phyloP scores from a whole-genome alignment of 2,888 invertebrate species.

The Mesodorylaimus sp. region DNA sequence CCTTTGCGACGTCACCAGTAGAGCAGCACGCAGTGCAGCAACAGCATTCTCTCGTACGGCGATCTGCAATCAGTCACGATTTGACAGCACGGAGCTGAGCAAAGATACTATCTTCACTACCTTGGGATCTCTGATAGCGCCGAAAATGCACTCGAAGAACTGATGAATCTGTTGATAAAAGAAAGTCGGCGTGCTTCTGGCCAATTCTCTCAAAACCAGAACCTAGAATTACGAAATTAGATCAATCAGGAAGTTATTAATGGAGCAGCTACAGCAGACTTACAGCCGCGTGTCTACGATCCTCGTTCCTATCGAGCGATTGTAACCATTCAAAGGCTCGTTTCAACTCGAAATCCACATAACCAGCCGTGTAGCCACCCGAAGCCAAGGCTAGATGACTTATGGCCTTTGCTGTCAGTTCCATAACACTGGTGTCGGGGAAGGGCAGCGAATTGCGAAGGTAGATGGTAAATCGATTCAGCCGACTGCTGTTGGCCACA shows the following conservation, averaged over 20 bases:
- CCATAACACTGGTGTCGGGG: conserved; percentile 53
- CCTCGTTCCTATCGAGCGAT: conserved; percentile 10
- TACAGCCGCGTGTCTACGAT: conserved; percentile 12
- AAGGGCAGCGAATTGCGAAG: conserved; percentile 70
- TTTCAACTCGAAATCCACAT: conserved; percentile 89
- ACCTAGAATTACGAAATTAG: conserved; percentile 33
- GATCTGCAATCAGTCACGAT: conserved; percentile 35
- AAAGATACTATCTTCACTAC: conserved; percentile 13
- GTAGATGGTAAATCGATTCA: conserved; percentile 78
- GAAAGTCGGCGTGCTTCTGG: conserved; percentile 84
- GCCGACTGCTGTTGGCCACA: conserved; percentile 69
- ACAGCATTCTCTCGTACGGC: conserved; percentile 78
- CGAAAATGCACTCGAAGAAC: conserved; percentile 33
- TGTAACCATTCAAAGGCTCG: conserved; percentile 77
- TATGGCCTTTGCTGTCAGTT: conserved; percentile 80
- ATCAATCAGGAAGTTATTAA: not conserved
- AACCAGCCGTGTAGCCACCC: conserved; percentile 78
- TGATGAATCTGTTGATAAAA: conserved; percentile 47
- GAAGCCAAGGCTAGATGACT: conserved; percentile 59
- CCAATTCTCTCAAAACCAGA: conserved; percentile 72
- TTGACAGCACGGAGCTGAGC: not conserved
- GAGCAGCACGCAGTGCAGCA: conserved; percentile 75
- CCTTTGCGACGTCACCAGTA: conserved; percentile 81
- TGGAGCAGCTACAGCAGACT: not conserved
- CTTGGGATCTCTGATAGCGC: conserved; percentile 20